Base-by-base conservation (phyloP, 2,888 invertebrate species). In the Platerodrilus igneus region DNA sequence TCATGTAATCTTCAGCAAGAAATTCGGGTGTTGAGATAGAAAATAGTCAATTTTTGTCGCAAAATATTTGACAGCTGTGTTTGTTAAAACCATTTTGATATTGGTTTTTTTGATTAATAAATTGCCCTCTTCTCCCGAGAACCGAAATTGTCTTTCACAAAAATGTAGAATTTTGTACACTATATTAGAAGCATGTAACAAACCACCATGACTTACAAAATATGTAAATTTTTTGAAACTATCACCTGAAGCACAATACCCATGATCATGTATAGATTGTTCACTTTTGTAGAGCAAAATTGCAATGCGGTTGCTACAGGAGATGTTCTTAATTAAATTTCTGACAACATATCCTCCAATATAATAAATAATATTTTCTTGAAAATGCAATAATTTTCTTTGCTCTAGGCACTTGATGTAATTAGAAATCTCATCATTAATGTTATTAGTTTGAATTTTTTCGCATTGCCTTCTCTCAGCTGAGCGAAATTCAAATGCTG, bases 1-100 rank as follows among this genome's bases (percentile, higher is more conserved):
- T 27, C 35, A 27, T 35, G 27, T 10, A 35, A 13, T 27, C 35
- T 20, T 35, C 35, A 10, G 4, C 5, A 8, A 19, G 11, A 10
- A 20, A 35, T 35, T 35, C 35, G 35, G 35, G 14, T 35, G 35
- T 15, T 14, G n/a, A 2, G 35, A 20, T 28, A 20, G 2, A 35
- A 35, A 35, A 1, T 13, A 5, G 6, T 35, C 4, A 13, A 35
- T 13, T n/a, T 14, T 14, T 13, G 10, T 8, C 11, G 27, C 9
- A 34, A 34, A 34, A 18, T 34, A 2, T 3, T 26, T 18, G 9
- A 26, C 8, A 2, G 19, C 18, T 26, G 13, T 14, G 11, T 35
- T 35, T 27, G 9, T 6, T 10, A 35, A n/a, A 20, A 7, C 4
- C 3, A 6, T 4, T 18, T 26, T 26, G 8, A 32, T 9, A 22